These are phyloP conservation scores for Meteorus sp. DNA, from an alignment of 1,140 invertebrate species.

Conservation along the genomic window DNA sequence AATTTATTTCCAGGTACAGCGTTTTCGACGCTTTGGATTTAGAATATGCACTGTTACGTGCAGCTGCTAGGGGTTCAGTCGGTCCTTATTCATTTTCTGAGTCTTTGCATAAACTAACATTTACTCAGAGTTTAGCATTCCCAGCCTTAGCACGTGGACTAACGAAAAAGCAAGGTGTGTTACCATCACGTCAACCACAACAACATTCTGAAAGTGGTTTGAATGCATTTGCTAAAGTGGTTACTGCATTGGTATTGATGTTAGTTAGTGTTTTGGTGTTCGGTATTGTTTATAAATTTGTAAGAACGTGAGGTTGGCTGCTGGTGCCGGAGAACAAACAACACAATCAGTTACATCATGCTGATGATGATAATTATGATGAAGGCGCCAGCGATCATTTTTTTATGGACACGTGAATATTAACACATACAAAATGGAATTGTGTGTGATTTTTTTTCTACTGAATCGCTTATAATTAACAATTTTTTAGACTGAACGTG, in stretches of 20 bases:
- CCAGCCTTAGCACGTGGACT: constrained; percentile 71
- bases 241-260: constrained; percentile 71
- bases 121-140: constrained; percentile 75
- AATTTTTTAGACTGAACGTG: no score
- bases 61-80: constrained; percentile 70
- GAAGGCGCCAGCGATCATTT: constrained; percentile 34
- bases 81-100: constrained; percentile 73
- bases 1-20: constrained; percentile 61
- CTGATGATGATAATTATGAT: constrained; percentile 13
- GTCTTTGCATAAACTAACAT: constrained; percentile 74
- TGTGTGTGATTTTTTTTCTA: no score
- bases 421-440: no score
- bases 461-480: no score
- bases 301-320: constrained; percentile 75
- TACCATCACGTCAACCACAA: constrained; percentile 61
- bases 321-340: constrained; percentile 61
- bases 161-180: constrained; percentile 66
- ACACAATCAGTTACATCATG: constrained; percentile 25
- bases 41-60: constrained; percentile 69
- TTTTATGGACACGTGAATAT: constrained; percentile 19
- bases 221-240: constrained; percentile 71
- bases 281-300: constrained; percentile 75
- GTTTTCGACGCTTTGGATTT: constrained; percentile 72
- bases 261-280: constrained; percentile 74
- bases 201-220: constrained; percentile 66